Evolutionary conservation across 1,140 invertebrate genomes (phyloP), one percentile per base, ranked within the genome.

Genomic region (Drosophila tristis): DNA sequence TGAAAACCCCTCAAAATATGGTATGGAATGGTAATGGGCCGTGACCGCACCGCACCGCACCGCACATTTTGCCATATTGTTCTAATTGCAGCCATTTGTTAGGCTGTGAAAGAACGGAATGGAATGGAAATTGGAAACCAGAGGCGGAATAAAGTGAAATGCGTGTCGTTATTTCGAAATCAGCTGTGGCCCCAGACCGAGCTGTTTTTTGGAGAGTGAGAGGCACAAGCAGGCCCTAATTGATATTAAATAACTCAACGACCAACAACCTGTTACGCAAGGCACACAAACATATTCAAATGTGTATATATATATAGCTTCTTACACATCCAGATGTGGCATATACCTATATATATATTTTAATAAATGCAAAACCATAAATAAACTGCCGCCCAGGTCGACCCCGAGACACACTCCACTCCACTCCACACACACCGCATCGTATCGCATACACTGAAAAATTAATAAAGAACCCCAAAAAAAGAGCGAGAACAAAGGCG

Each of bases 281-380:
- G 63, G 23, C 42, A 39, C 51, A 74, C 61, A 43, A 23, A 16
- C 53, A 57, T 26, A 49, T 16, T 23, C 16, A 48, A 11, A 39
- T 31, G 2, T 48, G 47, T 13, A 20, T 20, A 20, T 20, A 20
- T 20, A 20, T 15, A 54, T 64, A 87, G 81, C 81, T 78, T 86
- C 82, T 86, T 87, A 78, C 70, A 62, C 74, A 78, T 70, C 53
- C 50, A 64, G 26, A 45, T 53, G 26, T 23, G 15, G 35, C 35
- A 39, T 31, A 2, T 48, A 53, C 15, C 13, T 54, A 26, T 26
- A 53, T 60, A 60, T 57, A 53, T 68, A 68, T 89, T 89, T 86
- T 79, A 89, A 89, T 82, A 87, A 89, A 87, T 87, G 84, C 78
- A 87, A 73, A 87, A 75, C 84, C 78, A 87, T 87, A 87, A 87